Conservation (phyloP, 2,113 vertebrate species). For the Carassius gibelio region DNA sequence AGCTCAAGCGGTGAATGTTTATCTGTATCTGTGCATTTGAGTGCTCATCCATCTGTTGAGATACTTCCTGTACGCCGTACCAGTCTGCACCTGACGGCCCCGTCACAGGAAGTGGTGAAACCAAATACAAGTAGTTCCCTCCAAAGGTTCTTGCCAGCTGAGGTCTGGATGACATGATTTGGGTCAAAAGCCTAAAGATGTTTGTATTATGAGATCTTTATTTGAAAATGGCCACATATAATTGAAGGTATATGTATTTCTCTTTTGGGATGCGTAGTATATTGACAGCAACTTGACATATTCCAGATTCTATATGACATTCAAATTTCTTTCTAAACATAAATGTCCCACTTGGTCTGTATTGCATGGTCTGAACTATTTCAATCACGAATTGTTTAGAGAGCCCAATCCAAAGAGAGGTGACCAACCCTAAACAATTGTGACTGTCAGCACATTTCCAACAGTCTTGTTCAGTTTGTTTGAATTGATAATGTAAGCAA, state of each 20-base stretch:
- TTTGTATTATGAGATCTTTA: slow-evolving; percentile 1
- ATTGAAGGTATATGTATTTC: neutral
- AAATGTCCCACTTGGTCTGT: neutral
- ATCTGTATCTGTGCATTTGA: neutral
- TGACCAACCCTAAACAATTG: slow-evolving; percentile 52
- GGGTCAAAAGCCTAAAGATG: neutral
- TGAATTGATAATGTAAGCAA: slow-evolving; percentile 42
- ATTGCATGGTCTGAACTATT: slow-evolving; percentile 12
- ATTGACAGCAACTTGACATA: slow-evolving; percentile 1
- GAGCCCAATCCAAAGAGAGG: slow-evolving; percentile 30
- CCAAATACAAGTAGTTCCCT: neutral
- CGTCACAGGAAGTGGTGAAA: slow-evolving; percentile 61
- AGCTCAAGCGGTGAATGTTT: neutral
- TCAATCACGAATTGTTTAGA: slow-evolving; percentile 38
- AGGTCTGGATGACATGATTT: neutral
- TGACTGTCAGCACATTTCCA: slow-evolving; percentile 45
- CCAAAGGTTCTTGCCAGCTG: slow-evolving; percentile 28
- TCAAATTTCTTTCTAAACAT: neutral
- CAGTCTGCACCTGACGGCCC: slow-evolving; percentile 41
- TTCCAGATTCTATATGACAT: slow-evolving; percentile 5
- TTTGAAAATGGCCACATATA: neutral
- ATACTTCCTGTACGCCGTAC: slow-evolving; percentile 42
- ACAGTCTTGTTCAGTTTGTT: slow-evolving; percentile 10
- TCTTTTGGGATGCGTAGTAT: neutral
- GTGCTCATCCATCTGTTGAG: neutral